Evolutionary conservation across 2,797 vertebrate genomes (phyloP), one percentile per base, ranked within the genome.

Genomic region (Coranthus polyacanthus): DNA sequence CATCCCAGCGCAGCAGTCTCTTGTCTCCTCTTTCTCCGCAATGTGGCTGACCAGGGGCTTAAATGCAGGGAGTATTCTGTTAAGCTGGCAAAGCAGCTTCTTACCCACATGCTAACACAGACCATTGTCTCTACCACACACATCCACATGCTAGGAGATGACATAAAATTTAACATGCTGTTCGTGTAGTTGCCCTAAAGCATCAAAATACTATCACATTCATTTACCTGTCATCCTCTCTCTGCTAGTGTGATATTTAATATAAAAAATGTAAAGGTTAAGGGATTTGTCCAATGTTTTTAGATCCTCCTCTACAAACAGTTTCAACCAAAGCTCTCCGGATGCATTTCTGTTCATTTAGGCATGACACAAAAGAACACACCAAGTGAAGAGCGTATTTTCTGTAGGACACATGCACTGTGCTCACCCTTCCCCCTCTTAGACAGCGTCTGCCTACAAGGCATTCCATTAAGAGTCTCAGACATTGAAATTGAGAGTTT

Each of bases 401-500:
- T 75, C 75, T 66, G 59, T 70, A 47, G 65, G 70, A 81, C 60
- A 73, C 51, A 59, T 65, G 46, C 57, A 43, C 38, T 12, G 16
- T 44, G 42, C 68, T 56, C 21, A 39, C 66, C 54, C 68, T 24
- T 58, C 70, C 50, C 69, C 65, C 39, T 21, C 16, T 16, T 6
- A 65, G 62, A 63, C 74, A 62, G 72, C 47, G 78, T 83, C 80
- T 90, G 79, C 78, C 83, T 83, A 69, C 77, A 81, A 81, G 81
- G 81, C 79, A 75, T 89, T 85, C 79, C 78, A 85, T 92, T 88
- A 88, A 89, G 72, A 77, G 76, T 85, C 81, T 78, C 82, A 82
- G 82, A 90, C 82, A 81, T 60, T 82, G 85, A 88, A 91, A 89
- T 81, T 89, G 78, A 86, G 83, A 89, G 77, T 91, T 89, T 79